Evolutionary conservation across 2,113 vertebrate genomes (phyloP).

Genomic region (Laticauda laticaudata): DNA sequence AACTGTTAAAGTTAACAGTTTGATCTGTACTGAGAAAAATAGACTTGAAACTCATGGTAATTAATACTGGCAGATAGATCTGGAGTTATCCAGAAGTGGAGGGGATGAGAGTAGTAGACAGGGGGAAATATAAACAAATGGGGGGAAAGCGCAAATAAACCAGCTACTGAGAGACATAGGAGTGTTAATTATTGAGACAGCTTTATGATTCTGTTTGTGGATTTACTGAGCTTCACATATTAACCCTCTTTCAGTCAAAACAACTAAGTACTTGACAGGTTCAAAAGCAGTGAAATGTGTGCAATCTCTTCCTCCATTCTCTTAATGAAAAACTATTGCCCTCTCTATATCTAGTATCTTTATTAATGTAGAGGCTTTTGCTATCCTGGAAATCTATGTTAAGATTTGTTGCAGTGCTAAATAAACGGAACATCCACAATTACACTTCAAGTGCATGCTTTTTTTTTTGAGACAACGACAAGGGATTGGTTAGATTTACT

Average conservation of each 20-base stretch:
- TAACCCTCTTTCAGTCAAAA: constrained; percentile 43
- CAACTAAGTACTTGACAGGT: not conserved
- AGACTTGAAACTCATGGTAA: constrained; percentile 61
- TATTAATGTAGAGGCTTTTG: not conserved
- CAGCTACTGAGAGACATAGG: constrained; percentile 75
- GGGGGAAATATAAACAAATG: constrained; percentile 73
- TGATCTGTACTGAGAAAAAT: constrained; percentile 69
- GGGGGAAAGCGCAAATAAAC: constrained; percentile 74
- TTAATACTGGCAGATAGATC: constrained; percentile 68
- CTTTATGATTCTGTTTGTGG: constrained; percentile 69
- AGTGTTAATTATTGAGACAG: constrained; percentile 71
- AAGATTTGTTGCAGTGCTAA: not conserved
- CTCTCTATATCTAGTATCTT: not conserved
- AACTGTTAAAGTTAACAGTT: constrained; percentile 78
- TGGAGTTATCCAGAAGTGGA: constrained; percentile 69
- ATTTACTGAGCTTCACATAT: constrained; percentile 44
- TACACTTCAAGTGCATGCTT: not conserved
- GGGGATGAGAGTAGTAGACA: not conserved
- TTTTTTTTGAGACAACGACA: not conserved
- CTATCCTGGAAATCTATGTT: not conserved
- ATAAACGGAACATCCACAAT: not conserved
- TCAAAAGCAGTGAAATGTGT: not conserved
- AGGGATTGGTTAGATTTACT: not conserved
- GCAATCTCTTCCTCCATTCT: not conserved
- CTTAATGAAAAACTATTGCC: not conserved